Evolutionary conservation across 2,113 vertebrate species (phyloP), one percentile per base, ranked within the genome.

Genomic region (Raja brachyura): DNA sequence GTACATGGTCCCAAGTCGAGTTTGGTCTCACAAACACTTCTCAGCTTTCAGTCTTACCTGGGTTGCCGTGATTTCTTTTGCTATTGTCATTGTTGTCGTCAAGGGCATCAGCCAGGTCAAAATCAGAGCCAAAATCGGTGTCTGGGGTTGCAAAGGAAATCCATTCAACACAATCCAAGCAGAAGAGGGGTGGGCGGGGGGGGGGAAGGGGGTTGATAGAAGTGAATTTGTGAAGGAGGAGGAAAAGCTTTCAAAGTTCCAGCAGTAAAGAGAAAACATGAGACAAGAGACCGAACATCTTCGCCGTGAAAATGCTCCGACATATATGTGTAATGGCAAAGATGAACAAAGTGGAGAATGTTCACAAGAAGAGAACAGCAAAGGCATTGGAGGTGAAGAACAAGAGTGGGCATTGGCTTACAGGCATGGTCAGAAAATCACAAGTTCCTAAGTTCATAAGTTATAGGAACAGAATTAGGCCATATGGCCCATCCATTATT

Each of bases 21-120:
- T 73, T 73, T 92, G 63, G 73, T 39, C 68, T 74, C 8, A 14
- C 39, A 48, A 54, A 61, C 33, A 13, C 61, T 61, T 25, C 48
- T 59, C 4, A 28, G 16, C 63, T 25, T n/a, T 2, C 13, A 13
- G 56, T 13, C 93, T 96, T 95, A 95, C 93, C 93, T 33, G 54
- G 66, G 77, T 75, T 10, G 25, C 2, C 95, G 95, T 93, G 95
- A 96, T 95, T 97, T 93, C 94, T 94, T 88, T 94, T 94, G 18
- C 93, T 94, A 85, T 94, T 95, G 83, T 98, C 97, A 1, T 98
- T 98, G 22, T 66, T 94, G 78, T 96, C 96, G 94, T 97, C 95
- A 86, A 98, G 93, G 63, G 97, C 98, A 95, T 99, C 98, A 28
- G 93, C 11, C 94, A 99, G 96, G 95, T 97, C 93, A 0, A 98